phyloP scores from a whole-genome alignment of 2,113 vertebrate species.

The Oryctolagus cuniculus region mOryCun1.1 NC_091439.1:39692001-39692500 shows the following conservation, averaged over 20 bases:
- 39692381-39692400: neutral
- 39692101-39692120: neutral
- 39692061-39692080: neutral
- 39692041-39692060: neutral
- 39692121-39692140: neutral
- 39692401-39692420: slow-evolving; percentile 62
- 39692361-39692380: slow-evolving; percentile 45
- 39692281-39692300: too few species aligned
- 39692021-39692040: neutral
- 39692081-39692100: neutral
- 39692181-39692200: rapidly evolving
- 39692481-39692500: neutral
- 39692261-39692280: rapidly evolving
- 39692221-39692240: neutral
- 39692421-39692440: slow-evolving; percentile 18
- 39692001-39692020: neutral
- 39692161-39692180: neutral
- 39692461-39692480: slow-evolving; percentile 35
- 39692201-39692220: neutral
- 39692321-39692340: neutral
- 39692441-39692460: neutral
- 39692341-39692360: neutral
- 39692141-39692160: too few species aligned
- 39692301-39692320: neutral
- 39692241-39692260: neutral